A percentile compares a stretch with the other conserved stretches of the same genome.
Evolutionary conservation across 2,888 invertebrate species (phyloP).

Genomic region (Pammene aurita): DNA sequence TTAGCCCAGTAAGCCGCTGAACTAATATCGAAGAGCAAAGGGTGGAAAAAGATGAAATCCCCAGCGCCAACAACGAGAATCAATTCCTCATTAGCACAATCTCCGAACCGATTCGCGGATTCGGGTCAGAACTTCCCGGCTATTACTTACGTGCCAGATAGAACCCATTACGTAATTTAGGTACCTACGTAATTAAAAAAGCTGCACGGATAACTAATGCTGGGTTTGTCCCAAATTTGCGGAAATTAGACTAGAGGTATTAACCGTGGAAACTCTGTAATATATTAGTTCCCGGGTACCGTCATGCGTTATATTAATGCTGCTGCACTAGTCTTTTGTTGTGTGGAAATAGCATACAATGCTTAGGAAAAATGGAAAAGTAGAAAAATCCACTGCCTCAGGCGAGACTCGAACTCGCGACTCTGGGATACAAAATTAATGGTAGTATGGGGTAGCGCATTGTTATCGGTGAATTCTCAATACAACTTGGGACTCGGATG

Average conservation of each 20-base stretch:
- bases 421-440: no score
- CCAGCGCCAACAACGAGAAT: slow-evolving; percentile 18
- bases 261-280: slow-evolving; percentile 10
- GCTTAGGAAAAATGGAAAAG: no score
- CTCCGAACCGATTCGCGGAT: slow-evolving; percentile 25
- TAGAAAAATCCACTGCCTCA: no score
- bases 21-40: slow-evolving; percentile 28
- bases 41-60: slow-evolving; percentile 18
- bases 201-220: slow-evolving; percentile 51
- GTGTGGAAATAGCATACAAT: neutral
- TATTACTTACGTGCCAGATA: slow-evolving; percentile 43
- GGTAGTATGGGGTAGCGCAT: no score
- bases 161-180: slow-evolving; percentile 48
- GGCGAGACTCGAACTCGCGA: no score
- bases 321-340: slow-evolving; percentile 20
- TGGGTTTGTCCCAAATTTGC: slow-evolving; percentile 54
- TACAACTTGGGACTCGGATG: no score
- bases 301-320: slow-evolving; percentile 19
- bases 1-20: slow-evolving; percentile 13
- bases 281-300: slow-evolving; percentile 1
- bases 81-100: slow-evolving; percentile 31
- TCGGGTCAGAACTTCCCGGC: slow-evolving; percentile 30
- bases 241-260: slow-evolving; percentile 49
- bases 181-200: slow-evolving; percentile 34
- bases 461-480: no score